Conservation (phyloP, 2,888 invertebrate genomes). For the Tenthredo amoena region DNA sequence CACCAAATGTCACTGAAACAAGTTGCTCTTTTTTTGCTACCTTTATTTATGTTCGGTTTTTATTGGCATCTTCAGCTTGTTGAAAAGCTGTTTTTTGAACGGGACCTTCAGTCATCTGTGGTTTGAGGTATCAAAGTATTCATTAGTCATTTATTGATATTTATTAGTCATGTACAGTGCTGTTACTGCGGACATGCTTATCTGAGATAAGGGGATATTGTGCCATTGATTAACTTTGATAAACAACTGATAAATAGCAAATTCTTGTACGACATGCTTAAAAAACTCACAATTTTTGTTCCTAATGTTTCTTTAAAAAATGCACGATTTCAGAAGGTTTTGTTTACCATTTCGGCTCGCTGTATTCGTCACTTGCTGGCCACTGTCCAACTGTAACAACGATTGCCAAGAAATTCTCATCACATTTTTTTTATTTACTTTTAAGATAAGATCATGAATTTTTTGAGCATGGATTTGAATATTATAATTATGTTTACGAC, state of each 20-base stretch:
- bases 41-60: not conserved
- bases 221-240: constrained; percentile 46
- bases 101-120: not conserved
- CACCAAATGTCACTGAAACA: not conserved
- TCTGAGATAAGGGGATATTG: constrained; percentile 51
- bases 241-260: constrained; percentile 51
- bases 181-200: constrained; percentile 28
- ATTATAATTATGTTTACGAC: constrained; percentile 16
- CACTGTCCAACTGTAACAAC: constrained; percentile 68
- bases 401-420: constrained; percentile 72
- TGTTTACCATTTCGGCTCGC: constrained; percentile 59
- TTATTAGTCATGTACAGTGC: constrained; percentile 27
- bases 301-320: constrained; percentile 7
- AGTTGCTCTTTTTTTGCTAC: not conserved
- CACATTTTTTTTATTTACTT: constrained; percentile 60
- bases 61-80: not conserved
- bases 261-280: not conserved
- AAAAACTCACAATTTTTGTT: not conserved
- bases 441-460: constrained; percentile 57
- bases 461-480: not conserved
- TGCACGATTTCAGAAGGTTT: constrained; percentile 49
- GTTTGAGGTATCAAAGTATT: not conserved
- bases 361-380: constrained; percentile 71
- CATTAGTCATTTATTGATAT: constrained; percentile 31
- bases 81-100: not conserved